These are phyloP conservation scores for Cheilosia scutellata DNA, from an alignment of 2,888 invertebrate genomes.

Conservation along the genomic window DNA sequence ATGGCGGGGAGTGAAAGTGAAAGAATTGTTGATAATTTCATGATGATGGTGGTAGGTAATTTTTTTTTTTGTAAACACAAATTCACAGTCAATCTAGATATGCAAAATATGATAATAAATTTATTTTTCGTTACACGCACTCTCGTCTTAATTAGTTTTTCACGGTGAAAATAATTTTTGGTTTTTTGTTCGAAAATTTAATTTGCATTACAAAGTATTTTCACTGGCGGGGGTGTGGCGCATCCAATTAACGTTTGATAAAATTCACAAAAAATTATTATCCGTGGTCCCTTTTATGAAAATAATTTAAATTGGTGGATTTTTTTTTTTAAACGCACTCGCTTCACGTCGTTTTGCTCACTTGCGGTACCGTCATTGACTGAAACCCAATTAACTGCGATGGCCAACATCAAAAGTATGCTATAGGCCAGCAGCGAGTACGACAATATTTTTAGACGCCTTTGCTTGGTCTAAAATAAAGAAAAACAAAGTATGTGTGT, in stretches of 20 bases:
- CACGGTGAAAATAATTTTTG: conserved; percentile 1
- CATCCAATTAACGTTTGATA: conserved; percentile 65
- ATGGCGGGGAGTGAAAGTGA: conserved; percentile 81
- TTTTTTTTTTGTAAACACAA: conserved; percentile 8
- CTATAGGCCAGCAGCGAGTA: conserved; percentile 29
- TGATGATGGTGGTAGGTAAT: conserved; percentile 53
- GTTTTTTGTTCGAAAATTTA: conserved; percentile 35
- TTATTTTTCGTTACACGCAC: conserved; percentile 44
- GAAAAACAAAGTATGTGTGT: conserved; percentile 26
- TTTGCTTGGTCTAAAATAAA: conserved; percentile 43
- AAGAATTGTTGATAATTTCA: conserved; percentile 79
- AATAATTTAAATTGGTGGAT: conserved; percentile 25
- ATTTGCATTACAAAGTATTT: conserved; percentile 73
- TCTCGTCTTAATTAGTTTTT: conserved; percentile 66
- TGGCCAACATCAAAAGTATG: conserved; percentile 71
- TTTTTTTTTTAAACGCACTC: conserved; percentile 20
- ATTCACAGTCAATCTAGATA: conserved; percentile 62
- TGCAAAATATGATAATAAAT: conserved; percentile 42
- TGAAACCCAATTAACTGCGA: conserved; percentile 69
- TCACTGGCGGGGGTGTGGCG: not conserved
- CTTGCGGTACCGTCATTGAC: conserved; percentile 66
- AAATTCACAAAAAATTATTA: conserved; percentile 21
- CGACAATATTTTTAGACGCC: conserved; percentile 38
- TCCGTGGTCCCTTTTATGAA: not conserved
- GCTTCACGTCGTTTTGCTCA: conserved; percentile 36